Evolutionary conservation across 2,888 invertebrate species (phyloP).

Genomic region (Idaea aversata): DNA sequence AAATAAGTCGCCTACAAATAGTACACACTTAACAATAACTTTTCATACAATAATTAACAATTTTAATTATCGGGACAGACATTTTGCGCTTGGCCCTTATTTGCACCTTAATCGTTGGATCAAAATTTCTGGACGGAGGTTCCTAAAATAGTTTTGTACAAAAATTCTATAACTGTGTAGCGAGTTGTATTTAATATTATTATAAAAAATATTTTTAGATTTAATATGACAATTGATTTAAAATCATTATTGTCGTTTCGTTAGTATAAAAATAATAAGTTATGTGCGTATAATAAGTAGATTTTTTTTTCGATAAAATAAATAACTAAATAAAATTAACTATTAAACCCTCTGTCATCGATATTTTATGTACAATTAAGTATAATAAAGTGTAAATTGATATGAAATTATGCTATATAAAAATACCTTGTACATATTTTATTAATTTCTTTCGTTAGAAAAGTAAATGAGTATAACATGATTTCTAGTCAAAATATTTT

Average conservation of each 20-base stretch:
- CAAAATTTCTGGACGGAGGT: conserved; percentile 49
- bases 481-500: conserved; percentile 80
- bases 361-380: conserved; percentile 75
- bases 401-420: conserved; percentile 74
- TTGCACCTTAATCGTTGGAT: conserved; percentile 22
- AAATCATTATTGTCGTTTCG: conserved; percentile 52
- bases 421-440: conserved; percentile 64
- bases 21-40: too few species aligned
- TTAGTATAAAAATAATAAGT: conserved; percentile 34
- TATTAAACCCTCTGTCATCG: conserved; percentile 61
- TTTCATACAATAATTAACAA: too few species aligned
- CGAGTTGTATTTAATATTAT: conserved; percentile 22
- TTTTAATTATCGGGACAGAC: too few species aligned
- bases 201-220: conserved; percentile 25
- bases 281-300: conserved; percentile 43
- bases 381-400: conserved; percentile 63
- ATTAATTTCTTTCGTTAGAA: conserved; percentile 73
- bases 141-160: conserved; percentile 45
- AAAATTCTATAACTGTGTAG: conserved; percentile 32
- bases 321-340: conserved; percentile 26
- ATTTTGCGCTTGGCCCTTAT: too few species aligned
- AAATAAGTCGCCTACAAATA: too few species aligned
- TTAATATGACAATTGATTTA: conserved; percentile 45
- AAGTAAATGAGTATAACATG: conserved; percentile 75
- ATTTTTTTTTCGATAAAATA: conserved; percentile 44